phyloP scores from a whole-genome alignment of 2,888 invertebrate genomes.

The Campaea margaritaria region DNA sequence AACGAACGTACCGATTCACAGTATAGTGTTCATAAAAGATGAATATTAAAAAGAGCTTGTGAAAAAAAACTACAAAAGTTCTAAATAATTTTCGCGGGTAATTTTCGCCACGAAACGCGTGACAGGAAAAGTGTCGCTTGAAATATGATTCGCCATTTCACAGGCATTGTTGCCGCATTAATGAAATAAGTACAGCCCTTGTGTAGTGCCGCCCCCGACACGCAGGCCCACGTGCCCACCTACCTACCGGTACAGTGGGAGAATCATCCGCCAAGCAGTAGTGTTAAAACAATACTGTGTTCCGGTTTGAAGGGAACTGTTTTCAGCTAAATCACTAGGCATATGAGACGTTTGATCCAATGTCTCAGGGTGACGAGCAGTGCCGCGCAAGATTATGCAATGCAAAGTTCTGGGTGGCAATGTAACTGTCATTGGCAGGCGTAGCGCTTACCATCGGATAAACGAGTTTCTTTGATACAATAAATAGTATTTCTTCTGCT shows the following conservation, averaged over 20 bases:
- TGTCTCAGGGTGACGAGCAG: no score
- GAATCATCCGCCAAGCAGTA: background rate
- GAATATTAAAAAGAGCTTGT: background rate
- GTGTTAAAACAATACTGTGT: no score
- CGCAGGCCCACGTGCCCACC: conserved; percentile 8
- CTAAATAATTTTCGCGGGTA: conserved; percentile 15
- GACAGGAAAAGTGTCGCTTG: conserved; percentile 20
- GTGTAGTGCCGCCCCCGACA: conserved; percentile 3
- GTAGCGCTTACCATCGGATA: no score
- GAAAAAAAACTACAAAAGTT: background rate
- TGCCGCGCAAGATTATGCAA: no score
- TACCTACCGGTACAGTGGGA: background rate
- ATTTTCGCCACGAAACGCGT: conserved; percentile 9
- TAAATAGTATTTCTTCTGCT: no score
- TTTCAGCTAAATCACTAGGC: no score
- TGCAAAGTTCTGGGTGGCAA: no score
- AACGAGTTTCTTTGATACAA: no score
- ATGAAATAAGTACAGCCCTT: conserved; percentile 16
- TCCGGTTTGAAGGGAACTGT: no score
- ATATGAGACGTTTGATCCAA: no score
- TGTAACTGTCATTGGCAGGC: no score
- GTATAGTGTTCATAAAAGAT: background rate
- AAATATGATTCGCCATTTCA: conserved; percentile 20
- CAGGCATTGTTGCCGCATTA: conserved; percentile 17
- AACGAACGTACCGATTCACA: no score